Evolutionary conservation across 2,113 vertebrate genomes (phyloP), one percentile per base, ranked within the genome.

Genomic region (Dicerorhinus sumatrensis): DNA sequence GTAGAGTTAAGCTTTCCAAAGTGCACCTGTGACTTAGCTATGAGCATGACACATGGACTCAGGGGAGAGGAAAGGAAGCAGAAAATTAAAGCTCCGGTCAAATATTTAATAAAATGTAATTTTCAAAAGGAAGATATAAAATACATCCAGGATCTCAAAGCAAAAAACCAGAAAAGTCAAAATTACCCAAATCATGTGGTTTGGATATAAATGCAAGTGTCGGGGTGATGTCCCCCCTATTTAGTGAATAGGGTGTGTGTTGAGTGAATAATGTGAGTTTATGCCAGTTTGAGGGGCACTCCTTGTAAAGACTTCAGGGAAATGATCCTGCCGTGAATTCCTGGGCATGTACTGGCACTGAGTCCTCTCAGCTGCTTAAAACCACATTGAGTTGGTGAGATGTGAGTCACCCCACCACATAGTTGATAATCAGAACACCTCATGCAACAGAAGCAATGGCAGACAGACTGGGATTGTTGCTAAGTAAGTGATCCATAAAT

Each of bases 51-150:
- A 36, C 69, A 36, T 27, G 1, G 33, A 67, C 79, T 82, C 60
- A n/a, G 20, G 51, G 48, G 58, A 67, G 27, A 92, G 63, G 96
- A 79, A 58, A 69, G 72, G 69, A 96, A 87, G 20, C 20, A 67
- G 69, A 60, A 73, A 58, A 84, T 58, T 65, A 48, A 85, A 23
- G 51, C 17, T 91, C 23, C 58, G 11, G 23, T 63, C 17, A 5
- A 63, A 51, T 70, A 84, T 29, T 51, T 88, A 94, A 94, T 88
- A 29, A 75, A 82, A 67, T 54, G 5, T n/a, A 58, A 23, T 91
- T 96, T 93, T 93, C 39, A 69, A 89, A 56, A 51, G 72, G n/a
- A 75, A 94, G 42, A n/a, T 23, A 25, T 48, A 85, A 94, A 69
- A 56, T 42, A 2, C 16, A 88, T 39, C 4, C 3, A 80, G 33